phyloP scores from a whole-genome alignment of 2,797 vertebrate genomes.

The Arrhamphus sclerolepis region DNA sequence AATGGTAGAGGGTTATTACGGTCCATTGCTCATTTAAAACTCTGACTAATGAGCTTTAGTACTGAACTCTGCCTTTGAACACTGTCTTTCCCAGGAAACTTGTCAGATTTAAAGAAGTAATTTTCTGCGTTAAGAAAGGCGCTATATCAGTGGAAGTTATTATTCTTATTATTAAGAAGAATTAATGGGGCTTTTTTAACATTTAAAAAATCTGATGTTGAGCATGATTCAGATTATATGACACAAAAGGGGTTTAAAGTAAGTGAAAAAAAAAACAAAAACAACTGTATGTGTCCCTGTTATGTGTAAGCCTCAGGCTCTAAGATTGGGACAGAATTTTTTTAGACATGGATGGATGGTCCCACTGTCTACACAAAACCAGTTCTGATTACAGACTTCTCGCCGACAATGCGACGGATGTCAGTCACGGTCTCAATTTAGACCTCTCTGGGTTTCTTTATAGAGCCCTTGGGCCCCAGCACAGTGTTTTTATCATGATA shows the following conservation, averaged over 20 bases:
- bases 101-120: background rate
- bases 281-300: slow-evolving; percentile 34
- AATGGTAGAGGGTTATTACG: background rate
- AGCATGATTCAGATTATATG: slow-evolving; percentile 26
- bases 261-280: slow-evolving; percentile 46
- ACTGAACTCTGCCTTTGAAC: too few relatives aligned
- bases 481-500: slow-evolving; percentile 71
- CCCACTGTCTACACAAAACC: slow-evolving; percentile 63
- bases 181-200: background rate
- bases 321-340: slow-evolving; percentile 43
- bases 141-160: too few relatives aligned
- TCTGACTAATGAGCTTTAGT: background rate
- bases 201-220: slow-evolving; percentile 7
- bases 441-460: slow-evolving; percentile 70
- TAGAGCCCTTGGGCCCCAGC: slow-evolving; percentile 56
- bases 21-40: background rate
- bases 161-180: background rate
- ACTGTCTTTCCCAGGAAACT: background rate
- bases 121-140: too few relatives aligned
- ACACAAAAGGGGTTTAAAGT: slow-evolving; percentile 19
- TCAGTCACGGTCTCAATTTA: slow-evolving; percentile 76
- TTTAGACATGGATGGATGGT: slow-evolving; percentile 57
- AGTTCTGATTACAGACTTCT: slow-evolving; percentile 74
- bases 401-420: slow-evolving; percentile 58
- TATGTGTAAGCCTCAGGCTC: slow-evolving; percentile 43